Evolutionary conservation across 2,888 invertebrate species (phyloP), one percentile per base, ranked within the genome.

Genomic region (Falcaria lacertinaria): DNA sequence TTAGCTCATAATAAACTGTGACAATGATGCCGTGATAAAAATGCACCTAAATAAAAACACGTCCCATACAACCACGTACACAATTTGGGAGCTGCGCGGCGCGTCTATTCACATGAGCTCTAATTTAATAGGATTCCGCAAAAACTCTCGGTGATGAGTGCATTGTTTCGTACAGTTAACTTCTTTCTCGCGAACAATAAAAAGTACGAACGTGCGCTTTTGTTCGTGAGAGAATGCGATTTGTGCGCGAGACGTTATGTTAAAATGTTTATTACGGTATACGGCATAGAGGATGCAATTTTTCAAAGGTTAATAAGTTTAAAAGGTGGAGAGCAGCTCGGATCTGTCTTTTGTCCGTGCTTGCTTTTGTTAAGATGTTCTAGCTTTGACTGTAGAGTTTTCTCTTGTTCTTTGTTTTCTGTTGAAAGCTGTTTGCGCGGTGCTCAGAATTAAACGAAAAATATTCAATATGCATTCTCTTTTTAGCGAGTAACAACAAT

Each of bases 41-140:
- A 19, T 4, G 19, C 19, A 5, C 3, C 19, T 19, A 11, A 11
- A 28, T 11, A 28, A 50, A 47, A 48, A 49, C 47, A 13, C 35
- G 41, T 33, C 15, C 36, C 41, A 36, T 43, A 42, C 14, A 34
- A 22, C 19, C 15, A 22, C 37, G 22, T 17, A 14, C 4, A 4
- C 37, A 37, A 37, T 15, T 25, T 22, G 22, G 25, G 13, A 22
- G n/a, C 15, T 13, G 14, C 7, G 14, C 22, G 15, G 13, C 13
- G 13, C 19, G 35, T 22, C 36, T 37, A 37, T 37, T 22, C 37
- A 37, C 37, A 19, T 19, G 4, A 41, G 15, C 52, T 55, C 63
- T 65, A 61, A 68, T 68, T 71, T 68, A 73, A 74, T 70, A 64
- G 64, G 52, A 67, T 65, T 47, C 54, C 48, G 54, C 57, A 62